A percentile compares a stretch with the other conserved stretches of the same genome.
Conservation (phyloP, 2,113 vertebrate genomes). For the Conger conger region DNA sequence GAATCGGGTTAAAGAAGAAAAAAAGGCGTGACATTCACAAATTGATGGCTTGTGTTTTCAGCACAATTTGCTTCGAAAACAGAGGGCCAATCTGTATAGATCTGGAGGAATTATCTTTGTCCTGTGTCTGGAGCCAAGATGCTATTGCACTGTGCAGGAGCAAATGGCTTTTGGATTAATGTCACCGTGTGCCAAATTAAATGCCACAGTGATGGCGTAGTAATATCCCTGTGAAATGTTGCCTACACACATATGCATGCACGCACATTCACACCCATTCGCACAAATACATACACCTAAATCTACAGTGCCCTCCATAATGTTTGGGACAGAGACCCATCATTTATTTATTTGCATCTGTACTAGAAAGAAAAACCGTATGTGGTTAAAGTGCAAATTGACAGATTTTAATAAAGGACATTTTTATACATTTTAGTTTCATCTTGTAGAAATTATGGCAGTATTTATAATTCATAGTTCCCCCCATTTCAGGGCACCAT, state of each 20-base stretch:
- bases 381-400: too few species aligned
- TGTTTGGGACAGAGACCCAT: too few species aligned
- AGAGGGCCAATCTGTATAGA: constrained; percentile 30
- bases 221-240: background rate
- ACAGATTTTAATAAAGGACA: too few species aligned
- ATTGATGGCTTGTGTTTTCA: constrained; percentile 16
- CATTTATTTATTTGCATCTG: too few species aligned
- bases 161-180: constrained; percentile 46
- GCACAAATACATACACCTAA: background rate
- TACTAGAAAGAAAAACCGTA: too few species aligned
- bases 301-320: too few species aligned
- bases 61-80: constrained; percentile 7
- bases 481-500: too few species aligned
- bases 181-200: constrained; percentile 43
- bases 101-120: constrained; percentile 27
- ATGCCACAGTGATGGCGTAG: constrained; percentile 31
- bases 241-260: background rate
- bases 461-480: too few species aligned
- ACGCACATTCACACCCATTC: background rate
- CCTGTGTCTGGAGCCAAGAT: constrained; percentile 2
- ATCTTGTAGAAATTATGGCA: too few species aligned
- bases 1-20: background rate
- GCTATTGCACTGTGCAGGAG: constrained; percentile 24
- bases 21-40: background rate
- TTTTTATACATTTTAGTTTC: too few species aligned